These are phyloP conservation scores for Propithecus deckenii DNA, from an alignment of 2,797 vertebrate species.

Conservation along the genomic window DNA sequence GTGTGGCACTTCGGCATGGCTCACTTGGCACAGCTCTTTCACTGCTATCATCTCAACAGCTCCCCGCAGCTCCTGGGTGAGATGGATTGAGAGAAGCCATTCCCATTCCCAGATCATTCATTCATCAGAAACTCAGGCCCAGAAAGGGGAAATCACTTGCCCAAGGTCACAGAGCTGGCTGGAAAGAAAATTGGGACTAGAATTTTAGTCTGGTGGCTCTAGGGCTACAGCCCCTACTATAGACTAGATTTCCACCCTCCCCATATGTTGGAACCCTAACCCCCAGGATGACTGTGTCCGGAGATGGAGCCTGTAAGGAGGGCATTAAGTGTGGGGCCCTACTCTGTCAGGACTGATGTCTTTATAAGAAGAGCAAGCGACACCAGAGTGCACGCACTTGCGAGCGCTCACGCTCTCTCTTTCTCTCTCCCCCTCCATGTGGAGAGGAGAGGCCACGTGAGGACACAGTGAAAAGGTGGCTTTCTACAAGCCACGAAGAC, in stretches of 20 bases:
- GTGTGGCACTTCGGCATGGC: not conserved
- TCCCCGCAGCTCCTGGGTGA: not conserved
- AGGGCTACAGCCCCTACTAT: not conserved
- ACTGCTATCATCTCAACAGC: not conserved
- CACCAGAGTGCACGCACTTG: not conserved
- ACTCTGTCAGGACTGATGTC: not conserved
- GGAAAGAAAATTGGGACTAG: not conserved
- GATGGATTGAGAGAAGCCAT: not conserved
- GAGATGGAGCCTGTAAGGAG: not conserved
- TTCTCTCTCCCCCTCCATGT: too few species aligned
- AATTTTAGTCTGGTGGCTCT: not conserved
- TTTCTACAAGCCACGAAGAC: not conserved
- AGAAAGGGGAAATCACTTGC: not conserved
- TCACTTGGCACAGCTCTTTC: not conserved
- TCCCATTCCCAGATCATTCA: not conserved
- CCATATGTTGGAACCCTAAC: not conserved
- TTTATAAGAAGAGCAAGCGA: not conserved
- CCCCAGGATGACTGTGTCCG: not conserved
- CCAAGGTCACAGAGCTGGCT: not conserved
- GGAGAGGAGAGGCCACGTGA: not conserved
- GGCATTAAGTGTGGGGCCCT: not conserved
- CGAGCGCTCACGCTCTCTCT: fast-evolving
- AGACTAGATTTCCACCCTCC: too few species aligned
- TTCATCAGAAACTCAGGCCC: not conserved
- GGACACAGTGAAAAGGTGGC: not conserved